Base-by-base conservation (phyloP, 2,888 invertebrate genomes). In the Caenorhabditis auriculariae region DNA sequence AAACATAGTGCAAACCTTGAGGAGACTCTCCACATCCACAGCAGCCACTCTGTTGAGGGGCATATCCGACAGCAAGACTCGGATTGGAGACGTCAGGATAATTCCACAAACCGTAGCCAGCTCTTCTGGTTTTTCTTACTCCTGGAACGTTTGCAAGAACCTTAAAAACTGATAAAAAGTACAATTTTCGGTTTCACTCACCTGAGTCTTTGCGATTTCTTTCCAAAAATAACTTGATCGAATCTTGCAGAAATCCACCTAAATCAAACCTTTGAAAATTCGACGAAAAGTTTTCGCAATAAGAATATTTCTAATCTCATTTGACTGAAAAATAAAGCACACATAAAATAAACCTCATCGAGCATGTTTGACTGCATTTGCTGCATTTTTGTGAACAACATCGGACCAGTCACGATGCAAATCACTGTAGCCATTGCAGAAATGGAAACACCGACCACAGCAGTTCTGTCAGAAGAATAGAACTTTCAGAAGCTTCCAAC, bases 381-480 rank as follows among this genome's bases (percentile, higher is more conserved):
- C 57, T 77, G 77, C 61, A 77, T 69, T 65, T 80, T 74, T 50
- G 80, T 77, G 64, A 80, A 79, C 35, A 74, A 59, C 57, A 79
- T 60, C 12, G 79, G 79, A 28, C 80, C 72, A 26, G 72, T 59
- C 26, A 79, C 54, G n/a, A 77, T 73, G 61, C 76, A 78, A 12
- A 72, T 64, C 28, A 80, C 51, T 3, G 75, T 76, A 27, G 79
- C 77, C 3, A 78, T 61, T 12, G 78, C 77, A 19, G 73, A 69
- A 32, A 77, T 54, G 28, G 75, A 66, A 21, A 78, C 78, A 26
- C 77, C 78, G 49, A 77, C 60, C 48, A 78, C 76, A n/a, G 78
- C 78, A n/a, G 76, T 55, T 26, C 66, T 72, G 29, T 26, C 57
- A 53, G 4, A 32, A 24, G 29, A n/a, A n/a, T n/a, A n/a, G n/a